These are phyloP conservation scores for Lysandra coridon DNA, from an alignment of 2,888 invertebrate species.

Conservation along the genomic window DNA sequence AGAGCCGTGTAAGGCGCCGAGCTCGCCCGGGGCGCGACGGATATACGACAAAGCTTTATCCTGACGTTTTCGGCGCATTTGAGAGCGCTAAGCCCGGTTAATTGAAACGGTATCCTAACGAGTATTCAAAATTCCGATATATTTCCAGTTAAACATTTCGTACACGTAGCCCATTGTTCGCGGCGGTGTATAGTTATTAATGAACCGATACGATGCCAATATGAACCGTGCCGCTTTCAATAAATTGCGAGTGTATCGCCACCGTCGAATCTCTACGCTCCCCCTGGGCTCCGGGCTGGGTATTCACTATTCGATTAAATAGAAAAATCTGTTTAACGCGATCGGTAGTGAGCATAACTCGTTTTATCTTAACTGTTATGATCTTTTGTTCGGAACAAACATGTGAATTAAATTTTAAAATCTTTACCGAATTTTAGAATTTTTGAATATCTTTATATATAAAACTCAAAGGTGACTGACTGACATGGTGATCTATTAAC, in stretches of 20 bases:
- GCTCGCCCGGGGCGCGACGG: constrained; percentile 57
- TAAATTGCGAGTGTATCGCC: constrained; percentile 61
- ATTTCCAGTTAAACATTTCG: constrained; percentile 56
- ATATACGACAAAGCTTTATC: constrained; percentile 62
- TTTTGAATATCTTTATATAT: too few species aligned
- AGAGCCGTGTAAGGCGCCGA: constrained; percentile 73
- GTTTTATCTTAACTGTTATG: constrained; percentile 20
- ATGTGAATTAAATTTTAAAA: background rate
- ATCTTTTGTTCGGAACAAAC: background rate
- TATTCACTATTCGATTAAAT: constrained; percentile 18
- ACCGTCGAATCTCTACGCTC: constrained; percentile 59
- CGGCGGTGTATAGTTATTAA: constrained; percentile 59
- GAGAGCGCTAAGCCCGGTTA: constrained; percentile 41
- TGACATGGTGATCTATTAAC: too few species aligned
- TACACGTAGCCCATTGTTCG: constrained; percentile 59
- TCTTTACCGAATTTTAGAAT: background rate
- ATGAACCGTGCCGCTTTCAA: constrained; percentile 59
- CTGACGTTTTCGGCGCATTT: constrained; percentile 41
- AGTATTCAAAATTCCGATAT: constrained; percentile 57
- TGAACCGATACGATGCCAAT: constrained; percentile 61
- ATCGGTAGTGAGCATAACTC: background rate
- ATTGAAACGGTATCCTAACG: constrained; percentile 42
- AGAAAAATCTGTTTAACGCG: constrained; percentile 16
- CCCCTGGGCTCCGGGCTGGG: constrained; percentile 41
- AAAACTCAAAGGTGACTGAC: too few species aligned